phyloP scores from a whole-genome alignment of 2,888 invertebrate species.

The Phortica magna region DNA sequence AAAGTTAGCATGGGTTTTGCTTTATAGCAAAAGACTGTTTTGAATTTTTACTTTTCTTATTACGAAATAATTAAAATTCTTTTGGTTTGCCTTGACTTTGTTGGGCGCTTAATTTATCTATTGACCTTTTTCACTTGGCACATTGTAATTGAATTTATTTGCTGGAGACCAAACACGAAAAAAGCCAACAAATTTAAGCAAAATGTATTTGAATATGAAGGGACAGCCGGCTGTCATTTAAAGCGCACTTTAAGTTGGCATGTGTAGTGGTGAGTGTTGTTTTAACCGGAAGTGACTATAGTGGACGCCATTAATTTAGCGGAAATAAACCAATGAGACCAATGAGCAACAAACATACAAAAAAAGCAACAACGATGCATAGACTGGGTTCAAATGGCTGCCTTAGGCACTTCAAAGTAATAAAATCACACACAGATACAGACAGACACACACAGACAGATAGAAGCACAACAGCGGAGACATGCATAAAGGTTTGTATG shows the following conservation, averaged over 20 bases:
- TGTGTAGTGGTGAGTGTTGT: not conserved
- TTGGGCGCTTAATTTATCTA: conserved; percentile 58
- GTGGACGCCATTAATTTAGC: conserved; percentile 69
- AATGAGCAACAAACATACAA: not conserved
- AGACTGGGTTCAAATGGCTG: conserved; percentile 2
- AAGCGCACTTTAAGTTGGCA: not conserved
- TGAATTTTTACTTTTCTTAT: not conserved
- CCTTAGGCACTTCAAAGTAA: conserved; percentile 7
- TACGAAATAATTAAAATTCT: not conserved
- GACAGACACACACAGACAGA: conserved; percentile 2
- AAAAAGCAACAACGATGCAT: not conserved
- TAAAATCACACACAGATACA: conserved; percentile 9
- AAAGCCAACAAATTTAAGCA: not conserved
- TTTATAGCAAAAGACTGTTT: not conserved
- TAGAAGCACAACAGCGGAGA: not conserved
- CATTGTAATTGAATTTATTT: conserved; percentile 33
- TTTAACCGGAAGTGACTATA: conserved; percentile 61
- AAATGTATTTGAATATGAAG: not conserved
- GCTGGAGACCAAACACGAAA: not conserved
- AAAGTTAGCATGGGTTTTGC: too few relatives aligned
- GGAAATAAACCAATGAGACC: conserved; percentile 63
- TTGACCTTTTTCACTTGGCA: conserved; percentile 53
- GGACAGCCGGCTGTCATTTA: not conserved
- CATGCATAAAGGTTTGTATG: not conserved
- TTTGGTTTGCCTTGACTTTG: not conserved